Evolutionary conservation across 2,888 invertebrate genomes (phyloP).

Genomic region (Lasioglossum vierecki): DNA sequence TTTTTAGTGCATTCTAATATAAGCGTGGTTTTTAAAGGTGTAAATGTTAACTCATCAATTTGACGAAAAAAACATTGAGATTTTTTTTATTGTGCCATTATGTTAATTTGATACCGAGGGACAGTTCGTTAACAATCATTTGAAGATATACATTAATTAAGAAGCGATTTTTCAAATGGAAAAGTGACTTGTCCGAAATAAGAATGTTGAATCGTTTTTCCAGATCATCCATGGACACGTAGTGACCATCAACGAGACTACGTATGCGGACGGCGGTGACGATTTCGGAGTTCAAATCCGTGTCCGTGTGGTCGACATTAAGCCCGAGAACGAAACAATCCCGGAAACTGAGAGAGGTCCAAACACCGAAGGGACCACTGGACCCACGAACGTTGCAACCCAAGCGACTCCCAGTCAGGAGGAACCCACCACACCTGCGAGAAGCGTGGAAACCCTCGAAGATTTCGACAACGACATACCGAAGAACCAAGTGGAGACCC

Average conservation of each 20-base stretch:
- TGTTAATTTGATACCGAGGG: too few relatives aligned
- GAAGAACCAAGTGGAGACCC: constrained; percentile 75
- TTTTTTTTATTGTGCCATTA: too few relatives aligned
- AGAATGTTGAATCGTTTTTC: constrained; percentile 31
- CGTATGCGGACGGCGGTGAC: constrained; percentile 84
- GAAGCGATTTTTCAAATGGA: too few relatives aligned
- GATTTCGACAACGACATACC: constrained; percentile 82
- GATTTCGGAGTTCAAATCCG: constrained; percentile 82
- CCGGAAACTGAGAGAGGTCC: background rate
- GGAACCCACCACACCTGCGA: constrained; percentile 66
- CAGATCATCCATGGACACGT: constrained; percentile 85
- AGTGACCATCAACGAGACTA: constrained; percentile 86
- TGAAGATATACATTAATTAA: too few relatives aligned
- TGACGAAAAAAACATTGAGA: too few relatives aligned
- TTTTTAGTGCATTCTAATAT: too few relatives aligned
- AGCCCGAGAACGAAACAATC: constrained; percentile 79
- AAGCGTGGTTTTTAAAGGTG: too few relatives aligned
- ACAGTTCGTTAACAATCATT: too few relatives aligned
- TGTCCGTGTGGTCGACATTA: constrained; percentile 84
- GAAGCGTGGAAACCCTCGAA: constrained; percentile 80
- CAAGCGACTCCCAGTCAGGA: constrained; percentile 30
- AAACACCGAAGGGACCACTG: constrained; percentile 55
- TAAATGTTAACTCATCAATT: too few relatives aligned
- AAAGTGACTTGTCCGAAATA: too few relatives aligned
- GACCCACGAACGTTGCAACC: background rate